These are phyloP conservation scores for Petroica traversi DNA, from an alignment of 2,113 vertebrate species.

Conservation along the genomic window DNA sequence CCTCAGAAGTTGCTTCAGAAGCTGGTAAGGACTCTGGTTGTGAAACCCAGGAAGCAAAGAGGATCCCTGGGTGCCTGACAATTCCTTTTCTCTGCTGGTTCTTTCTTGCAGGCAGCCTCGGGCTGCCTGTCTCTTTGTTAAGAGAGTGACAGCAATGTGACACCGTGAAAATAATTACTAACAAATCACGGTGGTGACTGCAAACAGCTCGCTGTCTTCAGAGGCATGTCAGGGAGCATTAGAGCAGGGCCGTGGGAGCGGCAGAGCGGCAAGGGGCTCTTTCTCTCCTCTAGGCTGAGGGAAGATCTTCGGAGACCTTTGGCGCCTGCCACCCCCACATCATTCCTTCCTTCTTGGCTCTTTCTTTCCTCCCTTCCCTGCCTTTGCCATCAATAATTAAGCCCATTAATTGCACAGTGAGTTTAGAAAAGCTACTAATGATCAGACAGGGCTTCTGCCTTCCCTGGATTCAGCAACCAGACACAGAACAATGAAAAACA, in stretches of 20 bases:
- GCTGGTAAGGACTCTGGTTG: slow-evolving; percentile 68
- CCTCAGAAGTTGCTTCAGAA: slow-evolving; percentile 71
- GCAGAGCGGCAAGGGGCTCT: slow-evolving; percentile 41
- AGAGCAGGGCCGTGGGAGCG: slow-evolving; percentile 83
- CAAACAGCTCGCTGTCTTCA: slow-evolving; percentile 97
- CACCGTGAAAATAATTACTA: slow-evolving; percentile 99
- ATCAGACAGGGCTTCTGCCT: not conserved
- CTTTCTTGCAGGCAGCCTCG: slow-evolving; percentile 80
- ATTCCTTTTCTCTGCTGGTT: slow-evolving; percentile 72
- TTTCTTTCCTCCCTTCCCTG: slow-evolving; percentile 10
- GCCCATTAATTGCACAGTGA: slow-evolving; percentile 1
- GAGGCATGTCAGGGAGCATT: slow-evolving; percentile 96
- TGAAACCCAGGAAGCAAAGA: slow-evolving; percentile 71
- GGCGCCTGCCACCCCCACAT: slow-evolving; percentile 7
- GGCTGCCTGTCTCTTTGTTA: slow-evolving; percentile 89
- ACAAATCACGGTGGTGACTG: slow-evolving; percentile 99
- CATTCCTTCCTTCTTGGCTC: not conserved
- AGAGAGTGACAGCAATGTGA: slow-evolving; percentile 98
- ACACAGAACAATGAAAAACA: not conserved
- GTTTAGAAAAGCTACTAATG: not conserved
- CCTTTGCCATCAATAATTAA: slow-evolving; percentile 43
- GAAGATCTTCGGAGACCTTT: slow-evolving; percentile 51
- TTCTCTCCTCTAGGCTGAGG: slow-evolving; percentile 30
- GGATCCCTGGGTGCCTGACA: slow-evolving; percentile 75
- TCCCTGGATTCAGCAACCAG: not conserved